Evolutionary conservation across 2,113 vertebrate species (phyloP).

Genomic region (Tenrec ecaudatus): DNA sequence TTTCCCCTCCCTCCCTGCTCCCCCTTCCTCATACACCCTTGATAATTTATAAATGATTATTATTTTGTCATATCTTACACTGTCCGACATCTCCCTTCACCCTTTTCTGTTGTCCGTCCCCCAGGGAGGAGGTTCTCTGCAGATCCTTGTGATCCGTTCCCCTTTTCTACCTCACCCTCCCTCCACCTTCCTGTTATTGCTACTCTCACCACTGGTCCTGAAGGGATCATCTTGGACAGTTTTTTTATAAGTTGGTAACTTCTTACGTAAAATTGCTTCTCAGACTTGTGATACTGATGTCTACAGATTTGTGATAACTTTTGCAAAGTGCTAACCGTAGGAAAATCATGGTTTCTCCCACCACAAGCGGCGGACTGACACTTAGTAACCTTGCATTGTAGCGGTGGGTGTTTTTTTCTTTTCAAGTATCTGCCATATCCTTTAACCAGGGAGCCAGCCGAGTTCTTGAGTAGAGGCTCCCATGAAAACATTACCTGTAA

Average conservation of each 20-base stretch:
- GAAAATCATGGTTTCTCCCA: neutral
- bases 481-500: neutral
- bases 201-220: too few species aligned
- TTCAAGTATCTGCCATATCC: neutral
- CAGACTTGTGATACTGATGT: neutral
- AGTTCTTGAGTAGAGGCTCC: neutral
- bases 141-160: too few species aligned
- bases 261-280: neutral
- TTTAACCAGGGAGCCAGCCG: neutral
- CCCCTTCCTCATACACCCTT: too few species aligned
- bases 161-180: too few species aligned
- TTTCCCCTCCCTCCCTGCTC: too few species aligned
- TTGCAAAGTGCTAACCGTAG: neutral
- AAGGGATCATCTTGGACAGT: too few species aligned
- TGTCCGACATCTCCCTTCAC: too few species aligned
- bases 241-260: neutral
- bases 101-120: too few species aligned
- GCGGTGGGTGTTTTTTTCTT: neutral
- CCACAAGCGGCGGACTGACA: neutral
- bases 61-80: too few species aligned
- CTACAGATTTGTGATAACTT: neutral
- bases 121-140: too few species aligned
- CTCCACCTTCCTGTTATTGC: too few species aligned
- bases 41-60: too few species aligned
- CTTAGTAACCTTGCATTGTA: neutral